phyloP scores from a whole-genome alignment of 1,140 invertebrate species.

The Drosophila erecta region DNA sequence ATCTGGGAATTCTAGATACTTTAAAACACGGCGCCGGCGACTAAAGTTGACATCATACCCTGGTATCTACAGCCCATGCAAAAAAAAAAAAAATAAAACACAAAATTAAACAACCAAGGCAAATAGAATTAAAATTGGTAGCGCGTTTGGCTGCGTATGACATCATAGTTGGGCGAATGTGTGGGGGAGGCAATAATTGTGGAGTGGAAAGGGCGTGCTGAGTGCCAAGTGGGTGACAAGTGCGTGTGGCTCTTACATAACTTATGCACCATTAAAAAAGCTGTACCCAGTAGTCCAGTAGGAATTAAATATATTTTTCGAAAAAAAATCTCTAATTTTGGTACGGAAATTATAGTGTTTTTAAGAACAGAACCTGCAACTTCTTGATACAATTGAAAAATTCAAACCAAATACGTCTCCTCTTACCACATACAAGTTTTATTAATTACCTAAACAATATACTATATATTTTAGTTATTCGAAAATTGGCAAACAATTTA shows the following conservation, averaged over 20 bases:
- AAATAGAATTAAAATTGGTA: conserved; percentile 63
- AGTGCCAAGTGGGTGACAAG: conserved; percentile 71
- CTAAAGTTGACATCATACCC: conserved; percentile 58
- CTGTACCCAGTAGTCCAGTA: too few relatives aligned
- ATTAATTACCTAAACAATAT: conserved; percentile 14
- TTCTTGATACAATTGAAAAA: conserved; percentile 10
- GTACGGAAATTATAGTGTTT: too few relatives aligned
- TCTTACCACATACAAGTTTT: not conserved
- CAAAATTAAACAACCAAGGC: conserved; percentile 22
- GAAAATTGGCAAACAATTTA: conserved; percentile 63
- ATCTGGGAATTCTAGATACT: conserved; percentile 34
- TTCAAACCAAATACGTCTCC: conserved; percentile 4
- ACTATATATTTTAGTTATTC: conserved; percentile 51
- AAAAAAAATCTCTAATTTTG: too few relatives aligned
- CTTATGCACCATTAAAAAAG: conserved; percentile 2
- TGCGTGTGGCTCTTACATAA: conserved; percentile 49
- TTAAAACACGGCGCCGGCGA: conserved; percentile 37
- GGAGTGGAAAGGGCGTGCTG: conserved; percentile 15
- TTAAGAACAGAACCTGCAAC: not conserved
- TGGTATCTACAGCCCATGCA: conserved; percentile 9
- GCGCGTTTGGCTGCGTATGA: conserved; percentile 46
- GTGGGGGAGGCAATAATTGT: conserved; percentile 11
- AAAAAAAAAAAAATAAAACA: conserved; percentile 7
- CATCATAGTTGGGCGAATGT: conserved; percentile 47
- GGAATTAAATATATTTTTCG: too few relatives aligned